A percentile compares a stretch with the other conserved stretches of the same genome.
phyloP scores from a whole-genome alignment of 2,113 vertebrate genomes.

The Pica pica region DNA sequence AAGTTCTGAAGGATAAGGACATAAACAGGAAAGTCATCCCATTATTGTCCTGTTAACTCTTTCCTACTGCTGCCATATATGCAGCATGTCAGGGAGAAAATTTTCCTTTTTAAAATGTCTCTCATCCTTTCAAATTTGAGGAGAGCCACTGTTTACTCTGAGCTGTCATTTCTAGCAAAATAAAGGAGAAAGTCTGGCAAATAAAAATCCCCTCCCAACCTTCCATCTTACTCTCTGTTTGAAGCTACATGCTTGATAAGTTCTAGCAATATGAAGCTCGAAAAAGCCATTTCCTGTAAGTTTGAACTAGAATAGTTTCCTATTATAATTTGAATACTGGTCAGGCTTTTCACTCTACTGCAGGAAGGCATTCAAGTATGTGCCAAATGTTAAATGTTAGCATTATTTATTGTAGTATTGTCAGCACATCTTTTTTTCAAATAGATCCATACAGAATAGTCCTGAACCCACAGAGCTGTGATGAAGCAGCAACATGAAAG shows the following conservation, averaged over 20 bases:
- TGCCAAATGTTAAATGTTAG: background rate
- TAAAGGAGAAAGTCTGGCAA: background rate
- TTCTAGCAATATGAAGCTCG: background rate
- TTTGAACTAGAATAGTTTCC: background rate
- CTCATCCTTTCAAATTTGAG: background rate
- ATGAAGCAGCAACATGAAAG: background rate
- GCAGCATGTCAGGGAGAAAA: background rate
- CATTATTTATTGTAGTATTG: background rate
- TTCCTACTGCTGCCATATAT: background rate
- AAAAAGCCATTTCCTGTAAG: background rate
- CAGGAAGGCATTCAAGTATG: background rate
- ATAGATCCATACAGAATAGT: background rate
- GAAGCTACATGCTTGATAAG: background rate
- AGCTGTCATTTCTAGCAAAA: conserved; percentile 5
- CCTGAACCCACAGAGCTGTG: background rate
- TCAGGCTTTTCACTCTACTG: background rate
- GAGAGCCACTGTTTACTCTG: background rate
- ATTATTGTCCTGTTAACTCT: background rate
- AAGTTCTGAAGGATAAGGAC: background rate
- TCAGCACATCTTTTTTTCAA: background rate
- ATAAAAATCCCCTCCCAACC: background rate
- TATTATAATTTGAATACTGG: background rate
- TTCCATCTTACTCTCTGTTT: background rate
- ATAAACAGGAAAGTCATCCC: background rate
- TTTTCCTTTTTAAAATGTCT: background rate